A percentile compares a stretch with the other conserved stretches of the same genome.
These are phyloP conservation scores for Takifugu rubripes DNA, from an alignment of 2,797 vertebrate genomes.

Conservation along the genomic window DNA sequence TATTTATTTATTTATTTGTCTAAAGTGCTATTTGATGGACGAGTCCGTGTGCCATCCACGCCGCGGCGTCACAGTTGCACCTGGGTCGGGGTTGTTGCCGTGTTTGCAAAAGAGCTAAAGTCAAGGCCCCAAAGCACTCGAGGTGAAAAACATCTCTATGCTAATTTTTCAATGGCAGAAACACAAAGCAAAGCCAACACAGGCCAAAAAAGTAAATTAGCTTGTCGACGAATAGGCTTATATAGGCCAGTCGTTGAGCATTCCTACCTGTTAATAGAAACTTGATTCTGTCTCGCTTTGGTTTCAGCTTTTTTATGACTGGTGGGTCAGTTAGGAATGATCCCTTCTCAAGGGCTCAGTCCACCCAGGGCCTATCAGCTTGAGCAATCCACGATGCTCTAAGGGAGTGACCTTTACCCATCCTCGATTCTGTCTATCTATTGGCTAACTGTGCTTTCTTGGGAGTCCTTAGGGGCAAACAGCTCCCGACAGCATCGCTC, in stretches of 20 bases:
- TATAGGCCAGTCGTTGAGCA: no score
- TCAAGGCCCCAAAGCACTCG: background rate
- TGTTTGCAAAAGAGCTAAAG: constrained; percentile 29
- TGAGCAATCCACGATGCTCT: no score
- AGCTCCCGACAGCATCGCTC: no score
- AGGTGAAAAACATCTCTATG: background rate
- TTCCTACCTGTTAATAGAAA: no score
- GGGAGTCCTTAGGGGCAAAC: no score
- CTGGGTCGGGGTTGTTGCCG: constrained; percentile 28
- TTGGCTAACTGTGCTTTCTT: no score
- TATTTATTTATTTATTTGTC: constrained; percentile 64
- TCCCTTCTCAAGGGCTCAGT: background rate
- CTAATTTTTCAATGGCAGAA: background rate
- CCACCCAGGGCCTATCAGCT: background rate
- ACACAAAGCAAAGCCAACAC: background rate
- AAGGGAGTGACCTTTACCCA: no score
- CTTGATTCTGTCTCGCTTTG: no score
- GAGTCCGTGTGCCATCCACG: constrained; percentile 52
- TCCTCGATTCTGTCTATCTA: no score
- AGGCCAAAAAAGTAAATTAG: no score
- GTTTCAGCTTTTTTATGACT: background rate
- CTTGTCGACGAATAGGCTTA: no score
- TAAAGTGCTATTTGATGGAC: constrained; percentile 57
- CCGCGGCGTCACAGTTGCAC: constrained; percentile 29
- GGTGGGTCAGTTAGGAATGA: background rate